Conservation (phyloP, 2,888 invertebrate genomes). For the Quadroppia sp. region DNA sequence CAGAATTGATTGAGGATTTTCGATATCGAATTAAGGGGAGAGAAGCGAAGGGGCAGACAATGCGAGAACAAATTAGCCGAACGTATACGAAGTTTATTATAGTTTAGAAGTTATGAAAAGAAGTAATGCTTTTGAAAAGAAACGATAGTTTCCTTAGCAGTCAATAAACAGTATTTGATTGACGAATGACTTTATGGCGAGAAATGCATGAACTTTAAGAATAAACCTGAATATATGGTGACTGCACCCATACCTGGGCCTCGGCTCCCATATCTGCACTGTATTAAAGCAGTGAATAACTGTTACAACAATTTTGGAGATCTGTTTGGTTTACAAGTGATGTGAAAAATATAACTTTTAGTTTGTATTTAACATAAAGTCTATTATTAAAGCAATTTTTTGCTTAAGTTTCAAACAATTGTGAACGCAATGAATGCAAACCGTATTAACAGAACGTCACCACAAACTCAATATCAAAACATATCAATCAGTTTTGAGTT, state of each 20-base stretch:
- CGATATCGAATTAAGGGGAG: conserved; percentile 9
- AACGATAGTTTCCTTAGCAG: background rate
- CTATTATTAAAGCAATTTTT: conserved; percentile 24
- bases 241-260: conserved; percentile 29
- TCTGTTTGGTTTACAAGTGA: conserved; percentile 8
- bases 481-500: conserved; percentile 28
- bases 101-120: conserved; percentile 7
- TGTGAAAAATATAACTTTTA: conserved; percentile 31
- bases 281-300: background rate
- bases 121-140: conserved; percentile 23
- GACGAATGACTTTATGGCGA: conserved; percentile 37
- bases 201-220: conserved; percentile 22
- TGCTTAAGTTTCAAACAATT: conserved; percentile 16
- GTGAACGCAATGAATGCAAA: conserved; percentile 8
- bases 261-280: background rate
- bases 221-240: background rate
- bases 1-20: conserved; percentile 36
- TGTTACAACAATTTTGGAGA: conserved; percentile 2
- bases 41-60: background rate
- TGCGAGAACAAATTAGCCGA: conserved; percentile 18
- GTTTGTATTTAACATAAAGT: background rate
- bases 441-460: conserved; percentile 21
- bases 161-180: conserved; percentile 33
- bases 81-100: conserved; percentile 24
- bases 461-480: conserved; percentile 20